Base-by-base conservation (phyloP, 2,888 invertebrate species). In the Melanchra persicariae region DNA sequence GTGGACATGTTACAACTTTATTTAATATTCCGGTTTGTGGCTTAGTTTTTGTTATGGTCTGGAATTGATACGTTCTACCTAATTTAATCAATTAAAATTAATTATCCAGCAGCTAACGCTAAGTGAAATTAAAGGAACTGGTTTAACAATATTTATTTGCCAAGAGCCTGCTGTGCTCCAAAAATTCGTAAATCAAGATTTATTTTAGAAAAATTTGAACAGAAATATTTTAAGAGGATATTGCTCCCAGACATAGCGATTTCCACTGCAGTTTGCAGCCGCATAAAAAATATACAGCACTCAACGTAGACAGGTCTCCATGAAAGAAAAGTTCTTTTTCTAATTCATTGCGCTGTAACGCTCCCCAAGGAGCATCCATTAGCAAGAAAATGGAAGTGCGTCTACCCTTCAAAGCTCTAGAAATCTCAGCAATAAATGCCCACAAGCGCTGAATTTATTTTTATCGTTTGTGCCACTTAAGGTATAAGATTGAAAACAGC, bases 381-480 rank as follows among this genome's bases (percentile, higher is more conserved):
- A 90, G 88, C 69, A 81, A 81, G 84, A 87, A 87, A 86, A 88
- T 79, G 83, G 71, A 58, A 76, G 65, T 74, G 71, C 86, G 87
- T 87, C 86, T 85, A 88, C 87, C 87, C 88, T 85, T 82, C 86
- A 91, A 88, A 91, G 90, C 92, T 91, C 91, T 91, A 93, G 92
- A 93, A 95, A 94, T 95, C 95, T 94, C 93, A 89, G 94, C 91
- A 90, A 94, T 95, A 95, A 95, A 94, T 93, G 91, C 92, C 92
- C 94, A 91, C 93, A 93, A 93, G 91, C 89, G 92, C 92, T 91
- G 91, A 94, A 95, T 95, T 94, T 94, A 94, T 93, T 94, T 95
- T 95, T 95, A 96, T 96, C 91, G 95, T 93, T 92, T 91, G 91
- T 92, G 92, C 93, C 95, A 96, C 95, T 95, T 94, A 95, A 94